Percentiles rank a stretch among this genome's conserved stretches.
Evolutionary conservation across 2,888 invertebrate species (phyloP).

Genomic region (Calameuta idolon): DNA sequence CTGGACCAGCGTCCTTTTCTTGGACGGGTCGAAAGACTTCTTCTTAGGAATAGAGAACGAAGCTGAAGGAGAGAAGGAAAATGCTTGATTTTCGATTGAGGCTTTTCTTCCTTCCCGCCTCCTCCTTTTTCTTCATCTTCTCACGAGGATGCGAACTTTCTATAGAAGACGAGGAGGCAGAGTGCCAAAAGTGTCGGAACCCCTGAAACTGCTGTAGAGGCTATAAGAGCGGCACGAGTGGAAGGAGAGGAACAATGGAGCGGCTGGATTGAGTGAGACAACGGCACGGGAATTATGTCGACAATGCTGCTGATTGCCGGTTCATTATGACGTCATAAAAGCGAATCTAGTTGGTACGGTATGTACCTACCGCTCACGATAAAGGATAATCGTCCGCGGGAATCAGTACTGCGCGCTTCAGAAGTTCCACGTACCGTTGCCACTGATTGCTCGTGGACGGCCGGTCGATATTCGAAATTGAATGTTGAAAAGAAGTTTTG

Average conservation of each 20-base stretch:
- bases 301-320: constrained; percentile 65
- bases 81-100: constrained; percentile 4
- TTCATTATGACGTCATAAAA: constrained; percentile 67
- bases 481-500: constrained; percentile 9
- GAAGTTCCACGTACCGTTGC: constrained; percentile 2
- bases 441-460: no score
- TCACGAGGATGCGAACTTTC: no score
- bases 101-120: background rate
- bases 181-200: no score
- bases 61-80: no score
- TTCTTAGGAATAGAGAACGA: no score
- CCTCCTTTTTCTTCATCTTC: background rate
- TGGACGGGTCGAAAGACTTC: no score
- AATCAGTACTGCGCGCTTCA: constrained; percentile 36
- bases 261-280: constrained; percentile 53
- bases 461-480: constrained; percentile 12
- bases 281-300: constrained; percentile 64
- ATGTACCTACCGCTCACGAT: constrained; percentile 48
- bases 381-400: constrained; percentile 54
- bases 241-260: constrained; percentile 31
- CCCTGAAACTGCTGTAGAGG: background rate
- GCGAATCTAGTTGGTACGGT: constrained; percentile 60
- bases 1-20: no score
- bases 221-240: constrained; percentile 23
- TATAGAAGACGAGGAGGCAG: no score